Conservation (phyloP, 2,113 vertebrate genomes). For the Myrmecobius fasciatus region DNA sequence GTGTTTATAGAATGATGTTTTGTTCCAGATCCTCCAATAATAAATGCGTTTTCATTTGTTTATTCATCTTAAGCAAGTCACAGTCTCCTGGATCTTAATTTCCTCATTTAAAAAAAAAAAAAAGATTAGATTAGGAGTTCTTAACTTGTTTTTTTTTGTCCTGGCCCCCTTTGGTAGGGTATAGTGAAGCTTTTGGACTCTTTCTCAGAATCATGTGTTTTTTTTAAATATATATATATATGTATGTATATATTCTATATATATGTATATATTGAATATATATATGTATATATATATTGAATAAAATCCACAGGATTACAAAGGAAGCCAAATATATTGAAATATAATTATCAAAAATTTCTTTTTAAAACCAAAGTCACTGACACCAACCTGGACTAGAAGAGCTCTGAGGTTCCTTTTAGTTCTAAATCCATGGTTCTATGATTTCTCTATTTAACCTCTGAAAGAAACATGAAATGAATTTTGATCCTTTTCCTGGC, state of each 20-base stretch:
- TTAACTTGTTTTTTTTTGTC: neutral
- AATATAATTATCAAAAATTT: neutral
- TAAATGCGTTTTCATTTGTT: neutral
- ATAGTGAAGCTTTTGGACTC: neutral
- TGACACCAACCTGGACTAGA: neutral
- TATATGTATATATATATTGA: no score
- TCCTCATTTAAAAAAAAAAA: neutral
- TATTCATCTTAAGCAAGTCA: neutral
- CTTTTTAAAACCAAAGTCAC: neutral
- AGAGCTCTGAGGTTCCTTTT: neutral
- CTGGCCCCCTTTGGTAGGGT: neutral
- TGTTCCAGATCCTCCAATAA: neutral
- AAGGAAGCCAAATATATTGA: neutral
- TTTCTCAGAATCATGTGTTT: neutral
- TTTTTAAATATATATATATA: neutral
- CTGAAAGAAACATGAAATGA: neutral
- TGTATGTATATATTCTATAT: no score
- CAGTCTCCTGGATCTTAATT: neutral
- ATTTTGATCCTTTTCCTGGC: neutral
- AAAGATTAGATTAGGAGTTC: neutral
- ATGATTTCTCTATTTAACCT: neutral
- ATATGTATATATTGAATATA: no score
- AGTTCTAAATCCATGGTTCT: neutral
- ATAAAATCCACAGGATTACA: neutral
- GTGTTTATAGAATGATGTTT: neutral